phyloP scores from a whole-genome alignment of 1,140 invertebrate genomes.

The Rhyacophila brunnea region DNA sequence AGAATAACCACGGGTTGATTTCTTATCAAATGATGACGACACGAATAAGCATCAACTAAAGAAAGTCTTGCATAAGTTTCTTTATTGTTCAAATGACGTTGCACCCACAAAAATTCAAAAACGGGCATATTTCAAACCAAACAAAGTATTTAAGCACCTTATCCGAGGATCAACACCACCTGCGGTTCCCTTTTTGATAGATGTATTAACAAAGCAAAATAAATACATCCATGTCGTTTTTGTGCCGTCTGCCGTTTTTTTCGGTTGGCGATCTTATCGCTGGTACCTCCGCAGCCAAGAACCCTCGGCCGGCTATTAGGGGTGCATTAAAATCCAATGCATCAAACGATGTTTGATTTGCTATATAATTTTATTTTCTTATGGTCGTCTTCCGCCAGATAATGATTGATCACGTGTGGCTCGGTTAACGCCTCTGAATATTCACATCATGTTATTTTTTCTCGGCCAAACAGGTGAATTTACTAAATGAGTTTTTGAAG shows the following conservation, averaged over 20 bases:
- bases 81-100: no score
- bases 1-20: no score
- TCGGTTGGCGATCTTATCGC: conserved; percentile 22
- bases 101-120: no score
- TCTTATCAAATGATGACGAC: no score
- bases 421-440: conserved; percentile 24
- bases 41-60: no score
- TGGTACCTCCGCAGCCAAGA: conserved; percentile 3
- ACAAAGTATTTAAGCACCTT: conserved; percentile 7
- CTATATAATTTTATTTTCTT: conserved; percentile 33
- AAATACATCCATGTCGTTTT: conserved; percentile 18
- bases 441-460: neutral
- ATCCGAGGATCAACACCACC: conserved; percentile 14
- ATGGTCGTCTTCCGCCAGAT: conserved; percentile 26
- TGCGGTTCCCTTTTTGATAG: conserved; percentile 27
- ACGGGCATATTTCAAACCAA: neutral
- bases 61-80: no score
- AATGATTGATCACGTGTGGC: conserved; percentile 27
- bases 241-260: conserved; percentile 7
- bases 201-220: conserved; percentile 34
- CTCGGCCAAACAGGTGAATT: conserved; percentile 18
- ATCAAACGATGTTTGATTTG: conserved; percentile 36
- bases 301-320: conserved; percentile 23
- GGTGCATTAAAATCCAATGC: conserved; percentile 35
- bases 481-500: conserved; percentile 3